A percentile compares a stretch with the other conserved stretches of the same genome.
These are phyloP conservation scores for Mythimna vitellina DNA, from an alignment of 2,888 invertebrate genomes.

Conservation along the genomic window DNA sequence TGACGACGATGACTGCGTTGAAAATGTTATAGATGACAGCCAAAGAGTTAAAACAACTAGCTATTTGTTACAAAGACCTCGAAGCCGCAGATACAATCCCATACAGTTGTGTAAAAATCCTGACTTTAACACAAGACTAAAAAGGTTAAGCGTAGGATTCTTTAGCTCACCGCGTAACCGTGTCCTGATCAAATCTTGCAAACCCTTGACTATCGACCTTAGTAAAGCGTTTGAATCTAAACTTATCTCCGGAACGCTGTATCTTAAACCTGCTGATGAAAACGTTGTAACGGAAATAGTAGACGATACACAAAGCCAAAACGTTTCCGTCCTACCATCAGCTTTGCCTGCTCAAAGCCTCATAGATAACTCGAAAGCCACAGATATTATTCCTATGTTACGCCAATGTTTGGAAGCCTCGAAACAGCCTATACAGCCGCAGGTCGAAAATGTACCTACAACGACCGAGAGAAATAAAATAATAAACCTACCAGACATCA, in stretches of 20 bases:
- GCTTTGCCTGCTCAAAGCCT: constrained; percentile 76
- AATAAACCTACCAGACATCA: constrained; percentile 79
- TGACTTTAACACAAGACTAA: constrained; percentile 85
- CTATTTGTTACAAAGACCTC: constrained; percentile 80
- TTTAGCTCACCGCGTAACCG: constrained; percentile 78
- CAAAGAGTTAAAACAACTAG: constrained; percentile 75
- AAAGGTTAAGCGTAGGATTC: constrained; percentile 80
- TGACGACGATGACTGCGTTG: constrained; percentile 44
- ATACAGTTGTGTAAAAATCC: constrained; percentile 86
- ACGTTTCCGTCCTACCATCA: constrained; percentile 71
- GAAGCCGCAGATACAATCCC: constrained; percentile 78
- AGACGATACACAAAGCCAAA: constrained; percentile 50
- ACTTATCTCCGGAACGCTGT: constrained; percentile 77
- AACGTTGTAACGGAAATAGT: constrained; percentile 34
- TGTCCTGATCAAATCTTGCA: constrained; percentile 76
- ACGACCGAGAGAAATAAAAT: constrained; percentile 75
- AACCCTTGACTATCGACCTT: constrained; percentile 83
- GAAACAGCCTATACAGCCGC: constrained; percentile 3
- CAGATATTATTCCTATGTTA: constrained; percentile 40
- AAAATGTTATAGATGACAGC: constrained; percentile 61
- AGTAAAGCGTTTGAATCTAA: constrained; percentile 82
- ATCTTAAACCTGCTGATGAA: constrained; percentile 66
- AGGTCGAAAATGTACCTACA: constrained; percentile 21
- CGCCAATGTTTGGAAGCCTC: constrained; percentile 17
- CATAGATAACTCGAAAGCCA: constrained; percentile 66